phyloP scores from a whole-genome alignment of 2,797 vertebrate species.

The Enteromius trimaculatus region DNA sequence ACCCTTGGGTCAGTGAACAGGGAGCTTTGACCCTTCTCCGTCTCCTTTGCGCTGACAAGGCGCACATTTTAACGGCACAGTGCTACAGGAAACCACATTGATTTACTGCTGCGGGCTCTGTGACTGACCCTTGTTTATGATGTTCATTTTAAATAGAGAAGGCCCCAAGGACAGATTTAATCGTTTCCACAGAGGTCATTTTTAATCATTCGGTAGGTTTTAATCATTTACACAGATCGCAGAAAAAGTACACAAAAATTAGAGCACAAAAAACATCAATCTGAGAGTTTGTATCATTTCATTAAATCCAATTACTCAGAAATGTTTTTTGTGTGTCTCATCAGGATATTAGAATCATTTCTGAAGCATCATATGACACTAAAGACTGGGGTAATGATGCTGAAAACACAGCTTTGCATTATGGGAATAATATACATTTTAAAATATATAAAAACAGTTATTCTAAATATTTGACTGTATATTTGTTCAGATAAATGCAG shows the following conservation, averaged over 20 bases:
- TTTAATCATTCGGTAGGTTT: no score
- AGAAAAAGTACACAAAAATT: not conserved
- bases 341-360: not conserved
- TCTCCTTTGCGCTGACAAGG: slow-evolving; percentile 23
- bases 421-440: not conserved
- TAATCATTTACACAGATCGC: no score
- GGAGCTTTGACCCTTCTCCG: slow-evolving; percentile 30
- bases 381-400: not conserved
- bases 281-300: not conserved
- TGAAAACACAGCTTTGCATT: not conserved
- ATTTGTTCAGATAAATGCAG: not conserved
- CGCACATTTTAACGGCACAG: slow-evolving; percentile 2
- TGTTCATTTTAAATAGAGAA: slow-evolving; percentile 6
- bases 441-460: not conserved
- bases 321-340: not conserved
- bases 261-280: not conserved
- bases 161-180: slow-evolving; percentile 30
- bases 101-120: slow-evolving; percentile 38
- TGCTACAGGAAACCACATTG: slow-evolving; percentile 12
- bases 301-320: not conserved
- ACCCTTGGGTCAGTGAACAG: slow-evolving; percentile 24
- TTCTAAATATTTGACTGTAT: not conserved
- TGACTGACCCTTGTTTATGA: slow-evolving; percentile 29
- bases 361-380: not conserved
- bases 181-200: slow-evolving; percentile 28